phyloP scores from a whole-genome alignment of 2,113 vertebrate species.

The Thymallus thymallus region DNA sequence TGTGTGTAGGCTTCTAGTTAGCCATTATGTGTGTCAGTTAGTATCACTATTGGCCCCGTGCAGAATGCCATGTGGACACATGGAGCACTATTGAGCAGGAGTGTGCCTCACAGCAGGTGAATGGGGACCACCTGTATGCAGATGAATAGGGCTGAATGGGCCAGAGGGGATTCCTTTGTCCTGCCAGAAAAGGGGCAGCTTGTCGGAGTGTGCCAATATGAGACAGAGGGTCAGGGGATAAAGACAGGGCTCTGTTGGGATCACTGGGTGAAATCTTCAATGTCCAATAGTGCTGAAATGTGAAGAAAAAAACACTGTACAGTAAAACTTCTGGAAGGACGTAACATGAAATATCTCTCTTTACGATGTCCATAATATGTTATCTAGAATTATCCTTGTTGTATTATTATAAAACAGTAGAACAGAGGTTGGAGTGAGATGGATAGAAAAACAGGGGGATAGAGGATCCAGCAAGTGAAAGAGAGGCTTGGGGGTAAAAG shows the following conservation, averaged over 20 bases:
- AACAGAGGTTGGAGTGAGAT: neutral
- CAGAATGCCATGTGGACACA: conserved; percentile 28
- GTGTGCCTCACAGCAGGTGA: conserved; percentile 45
- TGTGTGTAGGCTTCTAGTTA: too few relatives aligned
- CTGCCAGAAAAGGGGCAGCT: conserved; percentile 59
- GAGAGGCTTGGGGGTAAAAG: conserved; percentile 2
- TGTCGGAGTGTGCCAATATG: conserved; percentile 72
- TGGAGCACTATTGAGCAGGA: conserved; percentile 42
- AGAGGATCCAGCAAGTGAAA: conserved; percentile 11
- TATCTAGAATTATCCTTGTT: neutral
- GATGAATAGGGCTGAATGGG: conserved; percentile 51
- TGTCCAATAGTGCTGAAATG: too few relatives aligned
- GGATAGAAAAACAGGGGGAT: neutral
- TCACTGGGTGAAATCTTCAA: too few relatives aligned
- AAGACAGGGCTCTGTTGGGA: too few relatives aligned
- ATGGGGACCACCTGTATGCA: conserved; percentile 71
- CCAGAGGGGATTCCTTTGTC: conserved; percentile 55
- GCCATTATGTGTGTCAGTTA: neutral
- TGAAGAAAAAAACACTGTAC: too few relatives aligned
- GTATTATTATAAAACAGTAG: neutral
- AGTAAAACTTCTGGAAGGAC: too few relatives aligned
- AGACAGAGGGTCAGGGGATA: conserved; percentile 19
- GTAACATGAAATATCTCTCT: too few relatives aligned
- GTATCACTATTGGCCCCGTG: neutral
- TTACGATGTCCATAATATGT: too few relatives aligned